phyloP scores from a whole-genome alignment of 2,797 vertebrate genomes.

The Bovichtus variegatus region DNA sequence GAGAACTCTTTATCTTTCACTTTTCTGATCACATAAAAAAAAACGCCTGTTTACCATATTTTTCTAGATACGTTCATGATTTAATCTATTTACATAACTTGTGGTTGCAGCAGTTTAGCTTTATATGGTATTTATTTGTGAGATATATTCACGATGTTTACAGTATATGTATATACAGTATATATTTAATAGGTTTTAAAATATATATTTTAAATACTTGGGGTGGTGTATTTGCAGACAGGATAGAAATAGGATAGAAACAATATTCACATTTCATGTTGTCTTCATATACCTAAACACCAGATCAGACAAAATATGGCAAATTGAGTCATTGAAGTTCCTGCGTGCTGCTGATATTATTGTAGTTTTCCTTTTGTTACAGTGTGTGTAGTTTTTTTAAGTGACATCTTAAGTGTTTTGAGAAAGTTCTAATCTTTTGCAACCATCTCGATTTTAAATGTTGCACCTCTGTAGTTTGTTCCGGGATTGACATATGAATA shows the following conservation, averaged over 20 bases:
- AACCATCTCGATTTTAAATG: not conserved
- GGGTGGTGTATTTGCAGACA: not conserved
- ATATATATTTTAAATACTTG: not conserved
- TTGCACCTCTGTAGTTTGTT: not conserved
- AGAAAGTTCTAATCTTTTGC: not conserved
- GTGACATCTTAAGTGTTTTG: not conserved
- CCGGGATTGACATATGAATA: not conserved
- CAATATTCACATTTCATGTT: conserved; percentile 4
- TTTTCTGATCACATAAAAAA: conserved; percentile 10
- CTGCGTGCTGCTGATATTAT: conserved; percentile 3
- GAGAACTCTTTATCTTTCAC: conserved; percentile 4
- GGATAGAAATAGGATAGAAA: not conserved
- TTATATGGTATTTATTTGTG: not conserved
- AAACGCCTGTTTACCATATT: not conserved
- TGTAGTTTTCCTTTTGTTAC: conserved; percentile 13
- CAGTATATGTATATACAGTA: not conserved
- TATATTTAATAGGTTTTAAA: too few relatives aligned
- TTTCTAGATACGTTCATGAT: not conserved
- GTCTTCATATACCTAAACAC: conserved; percentile 9
- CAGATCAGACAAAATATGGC: conserved; percentile 6
- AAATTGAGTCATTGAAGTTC: not conserved
- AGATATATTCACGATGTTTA: not conserved
- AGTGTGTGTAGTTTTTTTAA: not conserved
- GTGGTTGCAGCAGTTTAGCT: conserved; percentile 7
- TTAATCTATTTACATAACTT: not conserved